Base-by-base conservation (phyloP, 2,888 invertebrate genomes). In the Parnassius smintheus region DNA sequence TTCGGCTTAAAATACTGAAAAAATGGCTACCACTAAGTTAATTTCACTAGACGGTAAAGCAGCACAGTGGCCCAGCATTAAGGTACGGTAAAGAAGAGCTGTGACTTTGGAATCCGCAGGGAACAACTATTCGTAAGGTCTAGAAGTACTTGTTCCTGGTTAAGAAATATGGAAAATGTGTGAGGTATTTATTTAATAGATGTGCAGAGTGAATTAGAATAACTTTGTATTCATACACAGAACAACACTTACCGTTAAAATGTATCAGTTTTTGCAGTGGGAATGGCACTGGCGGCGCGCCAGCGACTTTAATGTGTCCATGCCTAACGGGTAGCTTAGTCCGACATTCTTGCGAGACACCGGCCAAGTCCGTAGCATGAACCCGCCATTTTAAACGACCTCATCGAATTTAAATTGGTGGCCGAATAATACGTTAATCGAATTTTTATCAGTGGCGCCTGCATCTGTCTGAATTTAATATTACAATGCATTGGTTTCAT, bases 381-480 rank as follows among this genome's bases (percentile, higher is more conserved):
- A 2, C 11, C 44, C 18, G 48, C 59, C 48, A n/a, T 41, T 56
- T 45, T 44, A 45, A 61, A 56, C n/a, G 49, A 61, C 51, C 50
- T 46, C 45, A 52, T 56, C 56, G 13, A 56, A 61, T 56, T 56
- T 35, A 25, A 41, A 59, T 54, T 44, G 25, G 52, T 11, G 11
- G 11, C 51, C 9, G 25, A 25, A 22, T 10, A 18, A 35, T 35
- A 35, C 35, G 35, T 35, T 35, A 35, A 52, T 56, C 56, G 13
- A 56, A 56, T 56, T 61, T 35, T n/a, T 48, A 59, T 54, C 11
- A 50, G 10, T 18, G n/a, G n/a, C 46, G 46, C n/a, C 46, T n/a
- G n/a, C 2, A 46, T n/a, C 2, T 7, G n/a, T 46, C 35, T 35
- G 35, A 35, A 35, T 35, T 35, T 35, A 35, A 35, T 0, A 35